These are phyloP conservation scores for Eriosoma lanigerum DNA, from an alignment of 1,140 invertebrate genomes.

Conservation along the genomic window DNA sequence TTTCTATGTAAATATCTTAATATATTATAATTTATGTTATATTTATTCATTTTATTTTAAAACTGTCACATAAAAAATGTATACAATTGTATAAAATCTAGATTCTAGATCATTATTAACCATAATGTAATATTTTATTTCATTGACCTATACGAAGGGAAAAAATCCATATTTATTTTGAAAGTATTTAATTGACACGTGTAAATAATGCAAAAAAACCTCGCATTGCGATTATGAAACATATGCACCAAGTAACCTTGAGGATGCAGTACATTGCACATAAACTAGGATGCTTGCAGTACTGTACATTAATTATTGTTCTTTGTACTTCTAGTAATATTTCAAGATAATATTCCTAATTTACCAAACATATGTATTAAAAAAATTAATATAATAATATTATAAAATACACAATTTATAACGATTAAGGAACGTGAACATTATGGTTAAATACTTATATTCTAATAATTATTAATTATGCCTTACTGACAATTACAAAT, in stretches of 20 bases:
- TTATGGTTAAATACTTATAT: neutral
- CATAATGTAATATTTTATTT: neutral
- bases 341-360: constrained; percentile 34
- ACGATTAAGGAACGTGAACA: neutral
- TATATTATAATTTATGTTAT: no score
- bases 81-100: no score
- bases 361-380: constrained; percentile 12
- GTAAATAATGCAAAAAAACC: constrained; percentile 41
- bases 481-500: no score
- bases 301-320: neutral
- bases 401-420: neutral
- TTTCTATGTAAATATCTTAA: no score
- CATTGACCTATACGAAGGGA: neutral
- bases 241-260: constrained; percentile 44
- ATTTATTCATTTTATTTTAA: no score
- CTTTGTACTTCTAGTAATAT: constrained; percentile 13
- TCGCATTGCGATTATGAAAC: constrained; percentile 32
- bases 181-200: constrained; percentile 34
- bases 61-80: no score
- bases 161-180: constrained; percentile 16
- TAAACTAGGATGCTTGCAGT: neutral
- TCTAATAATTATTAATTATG: no score
- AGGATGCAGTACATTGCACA: constrained; percentile 26
- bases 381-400: neutral
- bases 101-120: neutral